phyloP scores from a whole-genome alignment of 2,113 vertebrate species.

The Poeciliopsis turrubarensis region DNA sequence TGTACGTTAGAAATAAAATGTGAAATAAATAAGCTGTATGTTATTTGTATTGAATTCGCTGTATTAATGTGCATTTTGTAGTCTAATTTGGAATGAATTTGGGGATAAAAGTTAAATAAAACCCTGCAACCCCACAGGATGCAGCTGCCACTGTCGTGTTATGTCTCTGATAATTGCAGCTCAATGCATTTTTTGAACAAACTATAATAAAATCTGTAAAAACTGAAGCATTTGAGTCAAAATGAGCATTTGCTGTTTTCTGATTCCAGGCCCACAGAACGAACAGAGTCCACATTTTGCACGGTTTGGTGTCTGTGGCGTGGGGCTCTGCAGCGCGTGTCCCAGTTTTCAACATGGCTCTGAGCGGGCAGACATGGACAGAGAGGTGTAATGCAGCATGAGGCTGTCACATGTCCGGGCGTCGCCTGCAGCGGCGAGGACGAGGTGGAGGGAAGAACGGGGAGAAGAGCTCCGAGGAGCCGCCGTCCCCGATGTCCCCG shows the following conservation, averaged over 20 bases:
- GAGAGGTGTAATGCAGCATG: conserved; percentile 71
- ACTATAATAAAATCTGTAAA: too few relatives aligned
- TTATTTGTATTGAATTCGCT: too few relatives aligned
- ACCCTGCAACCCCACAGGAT: neutral
- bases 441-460: conserved; percentile 51
- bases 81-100: too few relatives aligned
- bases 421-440: conserved; percentile 44
- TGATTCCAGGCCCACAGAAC: neutral
- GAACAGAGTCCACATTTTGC: neutral
- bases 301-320: conserved; percentile 26
- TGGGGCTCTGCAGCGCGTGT: conserved; percentile 46
- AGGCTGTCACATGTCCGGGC: conserved; percentile 69
- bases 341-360: conserved; percentile 71
- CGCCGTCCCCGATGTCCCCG: conserved; percentile 58
- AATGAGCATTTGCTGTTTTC: neutral
- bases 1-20: too few relatives aligned
- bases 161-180: too few relatives aligned
- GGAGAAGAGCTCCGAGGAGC: conserved; percentile 68
- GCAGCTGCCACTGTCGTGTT: neutral
- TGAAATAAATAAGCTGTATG: too few relatives aligned
- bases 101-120: neutral
- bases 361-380: conserved; percentile 54
- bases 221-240: neutral
- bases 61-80: too few relatives aligned
- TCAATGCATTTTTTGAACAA: too few relatives aligned